A percentile compares a stretch with the other conserved stretches of the same genome.
phyloP scores from a whole-genome alignment of 2,888 invertebrate genomes.

The Adelognathus sp. region DNA sequence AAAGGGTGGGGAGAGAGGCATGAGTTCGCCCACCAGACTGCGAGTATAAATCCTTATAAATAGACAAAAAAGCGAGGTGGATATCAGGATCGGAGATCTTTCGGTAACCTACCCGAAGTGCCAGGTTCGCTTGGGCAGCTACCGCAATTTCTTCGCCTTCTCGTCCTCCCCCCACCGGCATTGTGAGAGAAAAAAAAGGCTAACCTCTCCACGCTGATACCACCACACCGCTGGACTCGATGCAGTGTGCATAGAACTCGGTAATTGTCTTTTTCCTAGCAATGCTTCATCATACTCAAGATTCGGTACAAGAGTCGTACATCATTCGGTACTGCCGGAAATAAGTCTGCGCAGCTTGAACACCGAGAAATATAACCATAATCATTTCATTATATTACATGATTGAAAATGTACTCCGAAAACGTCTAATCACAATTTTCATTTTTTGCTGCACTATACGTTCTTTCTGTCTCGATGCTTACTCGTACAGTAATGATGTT shows the following conservation, averaged over 20 bases:
- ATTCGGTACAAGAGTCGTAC: too few species aligned
- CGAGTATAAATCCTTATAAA: constrained; percentile 79
- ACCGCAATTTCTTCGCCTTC: constrained; percentile 18
- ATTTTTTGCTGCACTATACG: too few species aligned
- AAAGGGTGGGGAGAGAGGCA: constrained; percentile 35
- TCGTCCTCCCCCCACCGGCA: constrained; percentile 50
- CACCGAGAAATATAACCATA: too few species aligned
- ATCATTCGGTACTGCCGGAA: too few species aligned
- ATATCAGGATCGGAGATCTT: constrained; percentile 76
- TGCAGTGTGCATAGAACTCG: constrained; percentile 2
- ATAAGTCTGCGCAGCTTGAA: too few species aligned
- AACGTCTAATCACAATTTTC: too few species aligned
- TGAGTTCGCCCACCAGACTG: constrained; percentile 67
- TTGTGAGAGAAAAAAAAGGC: constrained; percentile 72
- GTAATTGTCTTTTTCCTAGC: neutral
- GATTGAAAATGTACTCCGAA: too few species aligned
- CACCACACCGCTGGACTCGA: neutral
- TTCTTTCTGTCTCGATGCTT: too few species aligned
- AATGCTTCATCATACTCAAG: too few species aligned
- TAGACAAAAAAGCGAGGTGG: constrained; percentile 76
- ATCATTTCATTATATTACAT: too few species aligned
- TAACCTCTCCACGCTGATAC: constrained; percentile 4
- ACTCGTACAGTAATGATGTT: too few species aligned
- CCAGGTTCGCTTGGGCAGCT: constrained; percentile 57
- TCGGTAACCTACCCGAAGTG: constrained; percentile 69